These are phyloP conservation scores for Lota lota DNA, from an alignment of 2,113 vertebrate species.

Conservation along the genomic window DNA sequence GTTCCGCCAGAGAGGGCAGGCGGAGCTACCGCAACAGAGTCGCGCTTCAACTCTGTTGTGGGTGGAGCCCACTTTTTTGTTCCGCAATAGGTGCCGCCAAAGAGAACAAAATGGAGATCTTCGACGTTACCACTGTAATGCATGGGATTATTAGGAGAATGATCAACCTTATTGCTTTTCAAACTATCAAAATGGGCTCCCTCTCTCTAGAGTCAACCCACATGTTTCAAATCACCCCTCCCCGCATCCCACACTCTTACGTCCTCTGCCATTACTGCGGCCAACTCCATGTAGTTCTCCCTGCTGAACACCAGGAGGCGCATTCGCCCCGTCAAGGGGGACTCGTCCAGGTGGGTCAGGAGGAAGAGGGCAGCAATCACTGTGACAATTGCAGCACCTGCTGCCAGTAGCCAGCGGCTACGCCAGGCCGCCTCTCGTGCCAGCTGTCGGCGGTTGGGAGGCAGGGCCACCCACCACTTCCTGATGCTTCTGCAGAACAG, in stretches of 20 bases:
- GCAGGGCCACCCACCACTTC: slow-evolving; percentile 90
- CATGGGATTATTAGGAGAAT: no score
- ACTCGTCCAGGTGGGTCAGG: slow-evolving; percentile 88
- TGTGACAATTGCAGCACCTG: slow-evolving; percentile 67
- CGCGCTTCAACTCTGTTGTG: no score
- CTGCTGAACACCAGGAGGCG: slow-evolving; percentile 85
- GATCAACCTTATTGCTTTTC: not conserved
- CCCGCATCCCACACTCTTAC: slow-evolving; percentile 64
- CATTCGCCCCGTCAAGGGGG: slow-evolving; percentile 85
- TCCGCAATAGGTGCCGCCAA: no score
- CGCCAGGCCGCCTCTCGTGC: slow-evolving; percentile 76
- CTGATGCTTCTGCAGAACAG: slow-evolving; percentile 82
- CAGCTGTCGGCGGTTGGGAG: slow-evolving; percentile 81
- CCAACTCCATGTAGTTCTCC: slow-evolving; percentile 83
- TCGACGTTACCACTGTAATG: no score
- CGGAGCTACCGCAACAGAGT: no score
- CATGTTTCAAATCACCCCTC: not conserved
- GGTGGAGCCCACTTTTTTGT: no score
- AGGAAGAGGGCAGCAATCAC: slow-evolving; percentile 78
- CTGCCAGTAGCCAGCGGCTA: slow-evolving; percentile 81
- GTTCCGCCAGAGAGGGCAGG: no score
- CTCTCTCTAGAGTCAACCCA: not conserved
- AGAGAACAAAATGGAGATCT: no score
- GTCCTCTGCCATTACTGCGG: slow-evolving; percentile 78
- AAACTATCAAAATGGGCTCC: not conserved